Evolutionary conservation across 2,888 invertebrate genomes (phyloP).

Genomic region (Leptopilina syphax): DNA sequence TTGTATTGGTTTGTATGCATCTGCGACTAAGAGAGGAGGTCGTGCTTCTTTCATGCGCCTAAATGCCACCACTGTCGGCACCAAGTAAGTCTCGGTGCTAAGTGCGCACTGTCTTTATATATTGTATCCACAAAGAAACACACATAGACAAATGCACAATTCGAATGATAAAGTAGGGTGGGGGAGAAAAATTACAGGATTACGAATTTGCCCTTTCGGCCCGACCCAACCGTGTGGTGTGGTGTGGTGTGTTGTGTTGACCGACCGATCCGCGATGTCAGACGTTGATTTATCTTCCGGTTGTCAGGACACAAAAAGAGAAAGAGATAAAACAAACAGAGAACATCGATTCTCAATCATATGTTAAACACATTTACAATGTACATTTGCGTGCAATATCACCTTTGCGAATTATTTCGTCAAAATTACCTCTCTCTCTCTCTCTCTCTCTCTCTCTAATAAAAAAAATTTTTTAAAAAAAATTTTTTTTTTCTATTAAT

Average conservation of each 20-base stretch:
- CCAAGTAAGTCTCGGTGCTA: conserved; percentile 44
- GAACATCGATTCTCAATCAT: conserved; percentile 22
- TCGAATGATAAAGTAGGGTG: neutral
- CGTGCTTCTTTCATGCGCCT: conserved; percentile 10
- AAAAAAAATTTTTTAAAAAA: too few relatives aligned
- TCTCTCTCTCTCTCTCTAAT: too few relatives aligned
- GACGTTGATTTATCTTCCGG: conserved; percentile 54
- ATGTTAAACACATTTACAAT: too few relatives aligned
- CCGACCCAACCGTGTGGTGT: conserved; percentile 47
- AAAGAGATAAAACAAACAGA: conserved; percentile 3
- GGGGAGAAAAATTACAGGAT: conserved; percentile 59
- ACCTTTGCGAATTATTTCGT: too few relatives aligned
- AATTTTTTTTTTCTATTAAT: too few relatives aligned
- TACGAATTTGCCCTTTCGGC: conserved; percentile 63
- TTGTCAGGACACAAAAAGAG: neutral
- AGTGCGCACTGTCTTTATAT: conserved; percentile 48
- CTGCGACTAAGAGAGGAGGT: neutral
- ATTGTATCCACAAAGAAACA: conserved; percentile 44
- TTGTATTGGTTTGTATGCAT: too few relatives aligned
- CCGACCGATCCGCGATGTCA: conserved; percentile 49
- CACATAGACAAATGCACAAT: neutral
- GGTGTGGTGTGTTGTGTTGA: conserved; percentile 45
- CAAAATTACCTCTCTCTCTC: too few relatives aligned
- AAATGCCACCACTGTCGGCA: conserved; percentile 55
- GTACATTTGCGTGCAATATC: too few relatives aligned